Evolutionary conservation across 2,888 invertebrate genomes (phyloP).

Genomic region (Dugesia japonica): DNA sequence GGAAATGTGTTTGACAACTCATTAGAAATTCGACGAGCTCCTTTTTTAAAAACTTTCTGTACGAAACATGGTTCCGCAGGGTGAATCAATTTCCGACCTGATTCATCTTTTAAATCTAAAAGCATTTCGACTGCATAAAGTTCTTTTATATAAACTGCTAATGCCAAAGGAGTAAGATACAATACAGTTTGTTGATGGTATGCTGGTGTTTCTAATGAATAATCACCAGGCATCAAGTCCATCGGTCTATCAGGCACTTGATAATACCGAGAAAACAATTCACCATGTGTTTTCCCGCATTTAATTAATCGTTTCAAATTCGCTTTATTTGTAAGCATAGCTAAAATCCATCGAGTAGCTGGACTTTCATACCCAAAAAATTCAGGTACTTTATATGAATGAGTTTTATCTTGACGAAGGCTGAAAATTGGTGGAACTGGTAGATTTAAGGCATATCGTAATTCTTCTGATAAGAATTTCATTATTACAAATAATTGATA

Average conservation of each 20-base stretch:
- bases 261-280: constrained; percentile 7
- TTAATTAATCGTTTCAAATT: not conserved
- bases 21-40: not conserved
- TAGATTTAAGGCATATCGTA: constrained; percentile 6
- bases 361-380: constrained; percentile 14
- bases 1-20: constrained; percentile 16
- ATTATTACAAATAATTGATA: not conserved
- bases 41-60: constrained; percentile 22
- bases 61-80: constrained; percentile 17
- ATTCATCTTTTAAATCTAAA: not conserved
- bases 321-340: not conserved
- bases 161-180: constrained; percentile 12
- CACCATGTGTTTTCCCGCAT: not conserved
- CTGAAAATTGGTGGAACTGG: not conserved
- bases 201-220: constrained; percentile 11
- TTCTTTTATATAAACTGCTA: constrained; percentile 17
- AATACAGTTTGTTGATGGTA: not conserved
- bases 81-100: not conserved
- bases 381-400: constrained; percentile 8
- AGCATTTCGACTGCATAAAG: not conserved
- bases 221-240: not conserved
- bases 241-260: constrained; percentile 22
- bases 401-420: not conserved
- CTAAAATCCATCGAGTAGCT: constrained; percentile 5
- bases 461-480: not conserved